These are phyloP conservation scores for Ochropacha duplaris DNA, from an alignment of 2,888 invertebrate genomes.

Conservation along the genomic window DNA sequence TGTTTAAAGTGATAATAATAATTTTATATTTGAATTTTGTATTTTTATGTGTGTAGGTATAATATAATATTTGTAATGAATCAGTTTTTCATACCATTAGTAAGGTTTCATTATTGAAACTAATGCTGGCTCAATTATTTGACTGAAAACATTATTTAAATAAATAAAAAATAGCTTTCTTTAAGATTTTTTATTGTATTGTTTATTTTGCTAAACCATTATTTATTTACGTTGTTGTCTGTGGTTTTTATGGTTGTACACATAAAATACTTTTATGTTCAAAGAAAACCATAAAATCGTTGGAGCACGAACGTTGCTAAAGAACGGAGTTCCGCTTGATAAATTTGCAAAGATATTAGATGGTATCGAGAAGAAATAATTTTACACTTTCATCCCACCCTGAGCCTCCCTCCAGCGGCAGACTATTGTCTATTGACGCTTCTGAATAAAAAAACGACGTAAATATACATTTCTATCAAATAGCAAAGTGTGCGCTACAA, in stretches of 20 bases:
- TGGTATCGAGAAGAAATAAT: constrained; percentile 13
- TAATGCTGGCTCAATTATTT: too few species aligned
- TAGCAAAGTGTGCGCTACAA: not conserved
- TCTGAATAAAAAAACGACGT: not conserved
- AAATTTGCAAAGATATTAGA: constrained; percentile 30
- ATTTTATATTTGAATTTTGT: not conserved
- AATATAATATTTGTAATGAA: too few species aligned
- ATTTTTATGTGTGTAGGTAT: not conserved
- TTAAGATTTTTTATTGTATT: not conserved
- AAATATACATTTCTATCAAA: not conserved
- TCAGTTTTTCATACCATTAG: too few species aligned
- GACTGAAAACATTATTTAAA: not conserved
- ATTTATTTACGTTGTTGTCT: not conserved
- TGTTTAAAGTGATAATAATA: not conserved
- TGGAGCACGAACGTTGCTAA: constrained; percentile 25
- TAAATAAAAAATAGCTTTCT: not conserved
- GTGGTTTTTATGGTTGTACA: constrained; percentile 9
- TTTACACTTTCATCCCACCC: constrained; percentile 6
- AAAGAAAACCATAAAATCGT: constrained; percentile 31
- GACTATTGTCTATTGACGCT: not conserved
- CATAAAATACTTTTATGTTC: constrained; percentile 29
- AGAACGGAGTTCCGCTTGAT: constrained; percentile 25
- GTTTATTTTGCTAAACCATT: not conserved
- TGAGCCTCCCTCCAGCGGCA: not conserved
- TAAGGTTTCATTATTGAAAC: too few species aligned